Evolutionary conservation across 2,113 vertebrate species (phyloP), one percentile per base, ranked within the genome.

Genomic region (Chloroceryle aenea): DNA sequence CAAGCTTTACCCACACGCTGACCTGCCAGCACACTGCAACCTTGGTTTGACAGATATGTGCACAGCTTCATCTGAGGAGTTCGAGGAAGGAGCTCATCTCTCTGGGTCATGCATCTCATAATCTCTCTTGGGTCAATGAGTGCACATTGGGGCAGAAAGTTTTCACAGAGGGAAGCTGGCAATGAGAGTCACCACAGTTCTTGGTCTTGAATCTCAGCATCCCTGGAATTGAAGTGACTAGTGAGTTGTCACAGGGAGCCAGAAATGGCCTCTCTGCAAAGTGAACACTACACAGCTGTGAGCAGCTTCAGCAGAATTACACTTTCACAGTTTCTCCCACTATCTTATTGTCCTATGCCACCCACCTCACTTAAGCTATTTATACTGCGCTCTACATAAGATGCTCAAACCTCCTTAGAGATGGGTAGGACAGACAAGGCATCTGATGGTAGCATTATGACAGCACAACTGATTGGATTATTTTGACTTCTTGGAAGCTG

Each of bases 301-400:
- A 92, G 73, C 76, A 85, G 85, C 82, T 9, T 0, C 67, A 76
- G 78, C 14, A 90, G 82, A 95, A 81, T 19, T 93, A 74, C 38
- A 52, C 30, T 84, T 88, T 36, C 64, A 89, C 27, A 52, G 0
- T 0, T 86, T 80, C 61, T 93, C 64, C 56, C 0, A 0, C 52
- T 93, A 56, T 62, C 66, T 90, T 78, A 84, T 78, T 95, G 93
- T 88, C 83, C 79, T 89, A 40, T 80, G 90, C 72, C 90, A 96
- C 81, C 88, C 73, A 75, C 88, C 64, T 92, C 66, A 20, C 73
- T 89, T 42, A 17, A 58, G 92, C 56, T 84, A 42, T 73, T 85
- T 93, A 76, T 52, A 62, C 47, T 1, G 0, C 58, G 40, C 43
- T 48, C 56, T 72, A 48, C 77, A 69, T 43, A 66, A 90, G 27